Evolutionary conservation across 1,140 invertebrate species (phyloP), one percentile per base, ranked within the genome.

Genomic region (Lepidurus arcticus): DNA sequence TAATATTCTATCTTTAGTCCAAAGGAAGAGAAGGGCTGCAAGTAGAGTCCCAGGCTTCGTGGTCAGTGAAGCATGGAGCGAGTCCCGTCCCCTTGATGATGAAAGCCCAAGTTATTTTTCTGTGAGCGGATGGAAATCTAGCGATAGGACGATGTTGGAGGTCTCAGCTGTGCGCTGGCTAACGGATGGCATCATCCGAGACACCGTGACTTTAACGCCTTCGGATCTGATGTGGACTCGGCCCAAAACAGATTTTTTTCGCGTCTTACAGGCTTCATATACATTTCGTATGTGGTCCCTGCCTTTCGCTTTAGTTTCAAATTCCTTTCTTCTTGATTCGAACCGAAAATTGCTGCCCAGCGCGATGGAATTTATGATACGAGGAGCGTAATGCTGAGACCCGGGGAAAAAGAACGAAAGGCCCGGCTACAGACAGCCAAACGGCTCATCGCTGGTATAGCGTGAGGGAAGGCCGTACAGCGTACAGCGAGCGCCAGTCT

Each of bases 351-450:
- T 7, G 13, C 21, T 65, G 7, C 53, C 13, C 53, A 1, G 53
- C 13, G 53, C 53, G 53, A 65, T 65, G n/a, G 53, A 65, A 65
- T 21, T 65, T 65, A 65, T 65, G 47, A 65, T 65, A n/a, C 13
- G 13, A 65, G 53, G 13, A 65, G 53, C 16, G 53, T 65, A 65
- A 65, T 21, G 16, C 53, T 21, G 53, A 21, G 53, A 65, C 53
- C 6, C 16, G 16, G n/a, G 53, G 13, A 21, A 13, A 65, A 65
- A 13, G n/a, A 65, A 65, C 16, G 16, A n/a, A 65, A 65, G 53
- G 7, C 53, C 53, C 0, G 21, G 13, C 16, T 65, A 65, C 53
- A 13, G 53, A 65, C 53, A 65, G 53, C n/a, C 47, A 7, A 65
- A 65, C 47, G 47, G 47, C 10, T 65, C 47, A 5, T 13, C 11